These are phyloP conservation scores for Phataginus tricuspis DNA, from an alignment of 2,797 vertebrate genomes.

Conservation along the genomic window DNA sequence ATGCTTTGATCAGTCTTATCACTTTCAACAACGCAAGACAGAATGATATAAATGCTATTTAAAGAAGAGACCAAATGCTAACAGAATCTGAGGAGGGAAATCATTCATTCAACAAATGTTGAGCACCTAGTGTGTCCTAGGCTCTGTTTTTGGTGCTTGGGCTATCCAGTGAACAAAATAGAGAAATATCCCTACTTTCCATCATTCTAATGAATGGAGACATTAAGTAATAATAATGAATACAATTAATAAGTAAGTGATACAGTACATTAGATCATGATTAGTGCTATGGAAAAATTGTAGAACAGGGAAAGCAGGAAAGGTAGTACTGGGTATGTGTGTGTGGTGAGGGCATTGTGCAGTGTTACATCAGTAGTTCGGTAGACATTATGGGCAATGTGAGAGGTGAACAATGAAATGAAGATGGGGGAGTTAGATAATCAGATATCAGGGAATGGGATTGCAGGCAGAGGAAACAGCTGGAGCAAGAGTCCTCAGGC, in stretches of 20 bases:
- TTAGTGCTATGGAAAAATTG: not conserved
- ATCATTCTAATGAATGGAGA: not conserved
- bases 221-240: not conserved
- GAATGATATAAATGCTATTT: rapidly evolving
- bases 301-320: not conserved
- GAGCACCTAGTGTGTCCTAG: not conserved
- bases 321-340: not conserved
- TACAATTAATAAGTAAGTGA: not conserved
- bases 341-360: not conserved
- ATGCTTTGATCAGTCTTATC: not conserved
- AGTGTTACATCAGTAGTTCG: not conserved
- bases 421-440: not conserved
- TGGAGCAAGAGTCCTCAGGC: not conserved
- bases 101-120: not conserved
- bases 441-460: not conserved
- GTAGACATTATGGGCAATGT: not conserved
- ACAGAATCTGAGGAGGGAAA: not conserved
- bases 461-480: not conserved
- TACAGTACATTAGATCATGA: not conserved
- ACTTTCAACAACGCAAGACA: not conserved
- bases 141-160: not conserved
- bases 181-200: not conserved
- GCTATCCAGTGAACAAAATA: not conserved
- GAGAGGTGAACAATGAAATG: not conserved
- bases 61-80: not conserved